A percentile compares a stretch with the other conserved stretches of the same genome.
Evolutionary conservation across 2,888 invertebrate genomes (phyloP).

Genomic region (Tricholauxania praeusta): DNA sequence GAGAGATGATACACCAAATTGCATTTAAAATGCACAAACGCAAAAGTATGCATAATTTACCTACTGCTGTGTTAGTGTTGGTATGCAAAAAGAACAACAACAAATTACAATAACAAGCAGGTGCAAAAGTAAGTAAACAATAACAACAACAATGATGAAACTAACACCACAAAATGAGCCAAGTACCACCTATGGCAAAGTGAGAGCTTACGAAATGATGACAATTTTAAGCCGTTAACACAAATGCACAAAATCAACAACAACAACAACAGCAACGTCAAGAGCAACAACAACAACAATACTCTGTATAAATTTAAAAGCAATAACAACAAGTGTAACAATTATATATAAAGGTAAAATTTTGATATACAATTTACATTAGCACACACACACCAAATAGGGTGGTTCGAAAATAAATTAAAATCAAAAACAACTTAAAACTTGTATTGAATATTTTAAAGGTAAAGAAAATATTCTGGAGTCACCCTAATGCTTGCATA

Average conservation of each 20-base stretch:
- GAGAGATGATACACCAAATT: not conserved
- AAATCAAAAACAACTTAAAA: too few species aligned
- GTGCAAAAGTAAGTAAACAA: not conserved
- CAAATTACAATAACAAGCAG: constrained; percentile 8
- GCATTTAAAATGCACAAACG: not conserved
- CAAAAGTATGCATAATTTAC: not conserved
- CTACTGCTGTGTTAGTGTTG: too few species aligned
- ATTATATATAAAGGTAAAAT: constrained; percentile 14
- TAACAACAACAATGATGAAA: too few species aligned
- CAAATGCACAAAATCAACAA: constrained; percentile 11
- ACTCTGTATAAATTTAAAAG: constrained; percentile 11
- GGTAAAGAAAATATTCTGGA: too few species aligned
- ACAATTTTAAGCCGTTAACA: constrained; percentile 33
- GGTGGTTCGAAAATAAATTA: too few species aligned
- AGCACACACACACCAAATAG: too few species aligned
- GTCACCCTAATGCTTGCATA: not conserved
- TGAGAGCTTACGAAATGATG: constrained; percentile 32
- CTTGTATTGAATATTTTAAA: too few species aligned
- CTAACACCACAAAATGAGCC: too few species aligned
- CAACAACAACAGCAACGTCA: constrained; percentile 18
- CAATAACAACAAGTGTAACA: not conserved
- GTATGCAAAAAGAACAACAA: constrained; percentile 4
- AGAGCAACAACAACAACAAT: not conserved
- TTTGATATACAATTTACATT: constrained; percentile 20
- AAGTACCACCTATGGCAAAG: constrained; percentile 1